Conservation (phyloP, 1,140 invertebrate genomes). For the Drosophila kurseongensis region DNA sequence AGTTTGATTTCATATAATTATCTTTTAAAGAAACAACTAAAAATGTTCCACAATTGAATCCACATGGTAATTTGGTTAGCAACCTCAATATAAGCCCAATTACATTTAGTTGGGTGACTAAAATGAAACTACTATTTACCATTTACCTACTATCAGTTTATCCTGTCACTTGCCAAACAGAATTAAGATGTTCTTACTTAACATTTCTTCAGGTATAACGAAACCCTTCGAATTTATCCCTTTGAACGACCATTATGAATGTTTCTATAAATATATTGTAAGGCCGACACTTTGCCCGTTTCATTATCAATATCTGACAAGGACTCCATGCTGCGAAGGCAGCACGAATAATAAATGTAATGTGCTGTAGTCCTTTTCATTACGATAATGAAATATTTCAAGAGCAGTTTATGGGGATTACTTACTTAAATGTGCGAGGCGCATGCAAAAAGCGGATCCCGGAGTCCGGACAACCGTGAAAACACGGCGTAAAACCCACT, state of each 20-base stretch:
- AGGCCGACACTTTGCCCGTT: constrained; percentile 34
- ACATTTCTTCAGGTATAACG: background rate
- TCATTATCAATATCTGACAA: constrained; percentile 63
- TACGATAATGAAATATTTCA: constrained; percentile 81
- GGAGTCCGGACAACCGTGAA: constrained; percentile 54
- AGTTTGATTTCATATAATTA: too few relatives aligned
- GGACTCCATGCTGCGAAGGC: constrained; percentile 36
- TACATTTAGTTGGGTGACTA: background rate
- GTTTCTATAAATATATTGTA: background rate
- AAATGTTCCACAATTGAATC: too few relatives aligned
- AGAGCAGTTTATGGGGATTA: constrained; percentile 81
- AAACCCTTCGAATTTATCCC: background rate
- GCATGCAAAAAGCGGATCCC: constrained; percentile 63
- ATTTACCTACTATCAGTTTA: background rate
- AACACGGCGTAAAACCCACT: constrained; percentile 52
- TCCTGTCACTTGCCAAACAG: background rate
- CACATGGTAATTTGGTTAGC: too few relatives aligned
- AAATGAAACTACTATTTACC: background rate
- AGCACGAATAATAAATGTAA: constrained; percentile 59
- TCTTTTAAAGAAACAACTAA: too few relatives aligned
- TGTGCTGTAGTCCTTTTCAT: constrained; percentile 74
- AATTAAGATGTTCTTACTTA: background rate
- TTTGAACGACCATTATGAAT: constrained; percentile 11
- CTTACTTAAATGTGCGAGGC: constrained; percentile 66
- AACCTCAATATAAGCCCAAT: too few relatives aligned